Percentiles rank a stretch among this genome's conserved stretches.
Evolutionary conservation across 2,888 invertebrate genomes (phyloP).

Genomic region (Acrobasis repandana): DNA sequence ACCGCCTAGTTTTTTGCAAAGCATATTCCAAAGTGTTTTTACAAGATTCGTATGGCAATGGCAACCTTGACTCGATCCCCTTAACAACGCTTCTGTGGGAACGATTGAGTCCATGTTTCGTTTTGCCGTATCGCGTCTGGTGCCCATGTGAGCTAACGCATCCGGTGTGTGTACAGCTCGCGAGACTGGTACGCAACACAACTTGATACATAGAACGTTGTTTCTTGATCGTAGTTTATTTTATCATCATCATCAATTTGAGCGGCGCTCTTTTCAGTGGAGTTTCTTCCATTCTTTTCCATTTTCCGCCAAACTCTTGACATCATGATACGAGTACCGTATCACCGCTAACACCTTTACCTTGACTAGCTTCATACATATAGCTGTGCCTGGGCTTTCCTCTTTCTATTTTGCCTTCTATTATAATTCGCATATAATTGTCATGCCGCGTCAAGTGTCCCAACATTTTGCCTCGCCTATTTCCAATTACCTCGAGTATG

Average conservation of each 20-base stretch:
- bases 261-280: too few species aligned
- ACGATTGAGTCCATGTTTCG: slow-evolving; percentile 65
- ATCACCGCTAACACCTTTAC: too few species aligned
- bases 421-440: too few species aligned
- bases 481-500: too few species aligned
- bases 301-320: too few species aligned
- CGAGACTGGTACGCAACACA: slow-evolving; percentile 45
- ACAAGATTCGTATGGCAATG: slow-evolving; percentile 68
- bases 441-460: too few species aligned
- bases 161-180: slow-evolving; percentile 57
- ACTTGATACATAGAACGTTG: slow-evolving; percentile 33
- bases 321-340: too few species aligned
- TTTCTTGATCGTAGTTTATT: slow-evolving; percentile 57
- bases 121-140: slow-evolving; percentile 68
- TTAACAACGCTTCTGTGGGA: slow-evolving; percentile 73
- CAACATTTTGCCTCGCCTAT: too few species aligned
- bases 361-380: too few species aligned
- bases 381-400: too few species aligned
- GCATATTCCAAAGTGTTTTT: slow-evolving; percentile 63
- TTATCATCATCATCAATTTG: neutral
- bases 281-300: too few species aligned
- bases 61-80: slow-evolving; percentile 74
- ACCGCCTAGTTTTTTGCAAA: slow-evolving; percentile 62
- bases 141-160: slow-evolving; percentile 75
- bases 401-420: too few species aligned